A percentile compares a stretch with the other conserved stretches of the same genome.
phyloP scores from a whole-genome alignment of 2,888 invertebrate species.

The Teleogryllus oceanicus region DNA sequence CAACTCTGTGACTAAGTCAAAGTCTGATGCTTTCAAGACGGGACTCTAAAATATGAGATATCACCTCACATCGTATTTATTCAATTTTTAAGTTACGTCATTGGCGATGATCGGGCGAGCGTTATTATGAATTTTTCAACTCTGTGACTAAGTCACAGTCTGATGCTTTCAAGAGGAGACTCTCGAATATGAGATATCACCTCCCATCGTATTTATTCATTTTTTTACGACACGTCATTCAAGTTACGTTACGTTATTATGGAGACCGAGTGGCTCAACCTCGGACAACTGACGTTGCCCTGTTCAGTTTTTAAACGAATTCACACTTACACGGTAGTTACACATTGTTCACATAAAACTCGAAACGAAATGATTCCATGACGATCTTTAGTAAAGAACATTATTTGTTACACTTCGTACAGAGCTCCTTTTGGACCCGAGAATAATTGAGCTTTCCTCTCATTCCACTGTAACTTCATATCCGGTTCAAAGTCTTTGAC shows the following conservation, averaged over 20 bases:
- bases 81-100: too few relatives aligned
- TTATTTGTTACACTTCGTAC: not conserved
- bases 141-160: too few relatives aligned
- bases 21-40: too few relatives aligned
- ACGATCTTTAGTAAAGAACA: constrained; percentile 21
- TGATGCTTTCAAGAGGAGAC: too few relatives aligned
- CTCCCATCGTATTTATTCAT: constrained; percentile 12
- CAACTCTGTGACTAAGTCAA: too few relatives aligned
- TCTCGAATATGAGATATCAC: too few relatives aligned
- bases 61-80: too few relatives aligned
- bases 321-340: not conserved
- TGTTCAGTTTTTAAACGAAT: constrained; percentile 21
- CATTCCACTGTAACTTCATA: constrained; percentile 21
- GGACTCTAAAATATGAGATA: too few relatives aligned
- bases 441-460: constrained; percentile 18
- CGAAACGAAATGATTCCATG: constrained; percentile 11
- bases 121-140: too few relatives aligned
- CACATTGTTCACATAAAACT: constrained; percentile 20
- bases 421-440: not conserved
- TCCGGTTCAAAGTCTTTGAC: constrained; percentile 12
- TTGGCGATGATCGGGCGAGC: too few relatives aligned
- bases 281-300: constrained; percentile 21
- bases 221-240: constrained; percentile 24
- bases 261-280: constrained; percentile 25
- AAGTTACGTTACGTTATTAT: not conserved